These are phyloP conservation scores for Paracyclopina nana DNA, from an alignment of 1,140 invertebrate genomes.

Conservation along the genomic window DNA sequence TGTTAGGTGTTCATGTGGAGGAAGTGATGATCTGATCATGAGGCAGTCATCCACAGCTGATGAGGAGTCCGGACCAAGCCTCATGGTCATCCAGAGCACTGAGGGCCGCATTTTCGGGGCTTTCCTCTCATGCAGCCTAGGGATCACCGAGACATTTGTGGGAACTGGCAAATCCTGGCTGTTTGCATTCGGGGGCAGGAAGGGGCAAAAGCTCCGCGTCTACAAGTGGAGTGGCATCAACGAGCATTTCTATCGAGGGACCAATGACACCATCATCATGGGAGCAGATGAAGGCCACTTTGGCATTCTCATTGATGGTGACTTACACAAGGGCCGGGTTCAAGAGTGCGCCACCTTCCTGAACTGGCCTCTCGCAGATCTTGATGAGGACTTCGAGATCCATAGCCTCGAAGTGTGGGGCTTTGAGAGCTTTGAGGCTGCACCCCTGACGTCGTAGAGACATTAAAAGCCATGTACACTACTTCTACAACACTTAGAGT, in stretches of 20 bases:
- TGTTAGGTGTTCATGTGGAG: too few relatives aligned
- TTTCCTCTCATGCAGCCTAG: neutral
- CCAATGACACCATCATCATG: neutral
- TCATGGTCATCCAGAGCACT: neutral
- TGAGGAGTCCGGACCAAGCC: too few relatives aligned
- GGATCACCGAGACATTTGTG: neutral
- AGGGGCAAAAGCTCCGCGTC: neutral
- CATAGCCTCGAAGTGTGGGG: conserved; percentile 3
- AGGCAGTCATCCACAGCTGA: too few relatives aligned
- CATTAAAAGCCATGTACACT: too few relatives aligned
- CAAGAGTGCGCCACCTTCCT: conserved; percentile 1
- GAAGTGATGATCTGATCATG: too few relatives aligned
- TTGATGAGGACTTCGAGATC: neutral
- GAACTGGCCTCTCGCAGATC: neutral
- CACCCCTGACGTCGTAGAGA: too few relatives aligned
- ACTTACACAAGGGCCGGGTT: neutral
- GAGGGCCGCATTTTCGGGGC: neutral
- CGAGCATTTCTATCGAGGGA: conserved; percentile 10
- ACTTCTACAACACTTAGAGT: too few relatives aligned
- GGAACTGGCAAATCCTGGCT: conserved; percentile 8
- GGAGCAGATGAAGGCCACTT: conserved; percentile 6
- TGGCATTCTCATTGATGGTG: conserved; percentile 6
- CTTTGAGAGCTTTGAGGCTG: too few relatives aligned
- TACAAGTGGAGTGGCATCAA: conserved; percentile 4
- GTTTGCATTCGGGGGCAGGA: neutral